These are phyloP conservation scores for Capreolus pygargus DNA, from an alignment of 2,113 vertebrate species.

Conservation along the genomic window DNA sequence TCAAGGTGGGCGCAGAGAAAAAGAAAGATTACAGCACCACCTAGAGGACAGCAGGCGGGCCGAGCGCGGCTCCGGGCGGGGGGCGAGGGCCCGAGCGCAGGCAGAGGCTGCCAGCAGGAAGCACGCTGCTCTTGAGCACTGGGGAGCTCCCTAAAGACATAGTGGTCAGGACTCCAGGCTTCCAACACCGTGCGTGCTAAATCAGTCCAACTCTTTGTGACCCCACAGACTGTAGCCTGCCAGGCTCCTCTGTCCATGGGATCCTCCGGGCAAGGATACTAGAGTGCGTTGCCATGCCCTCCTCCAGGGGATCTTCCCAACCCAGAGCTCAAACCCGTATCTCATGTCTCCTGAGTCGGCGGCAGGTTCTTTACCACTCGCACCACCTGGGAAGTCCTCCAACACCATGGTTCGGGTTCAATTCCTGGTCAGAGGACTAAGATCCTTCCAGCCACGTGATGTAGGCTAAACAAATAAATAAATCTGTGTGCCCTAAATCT, in stretches of 20 bases:
- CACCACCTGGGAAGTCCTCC: not conserved
- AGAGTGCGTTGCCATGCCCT: not conserved
- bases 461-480: not conserved
- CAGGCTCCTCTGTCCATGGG: not conserved
- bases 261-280: not conserved
- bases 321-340: not conserved
- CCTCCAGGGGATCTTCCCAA: not conserved
- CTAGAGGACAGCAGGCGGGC: rapidly evolving
- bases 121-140: rapidly evolving
- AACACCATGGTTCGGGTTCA: not conserved
- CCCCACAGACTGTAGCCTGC: rapidly evolving
- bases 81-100: not conserved
- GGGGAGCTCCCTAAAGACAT: not conserved
- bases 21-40: rapidly evolving
- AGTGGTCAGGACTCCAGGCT: not conserved
- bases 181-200: rapidly evolving
- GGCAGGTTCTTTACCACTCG: not conserved
- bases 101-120: rapidly evolving
- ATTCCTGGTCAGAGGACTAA: not conserved
- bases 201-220: not conserved
- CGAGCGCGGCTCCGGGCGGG: rapidly evolving
- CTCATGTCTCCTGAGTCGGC: not conserved
- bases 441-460: not conserved
- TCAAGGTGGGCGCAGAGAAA: not conserved
- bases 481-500: not conserved